Percentiles rank a stretch among this genome's conserved stretches.
These are phyloP conservation scores for Harpalus rubripes DNA, from an alignment of 2,888 invertebrate species.

Conservation along the genomic window DNA sequence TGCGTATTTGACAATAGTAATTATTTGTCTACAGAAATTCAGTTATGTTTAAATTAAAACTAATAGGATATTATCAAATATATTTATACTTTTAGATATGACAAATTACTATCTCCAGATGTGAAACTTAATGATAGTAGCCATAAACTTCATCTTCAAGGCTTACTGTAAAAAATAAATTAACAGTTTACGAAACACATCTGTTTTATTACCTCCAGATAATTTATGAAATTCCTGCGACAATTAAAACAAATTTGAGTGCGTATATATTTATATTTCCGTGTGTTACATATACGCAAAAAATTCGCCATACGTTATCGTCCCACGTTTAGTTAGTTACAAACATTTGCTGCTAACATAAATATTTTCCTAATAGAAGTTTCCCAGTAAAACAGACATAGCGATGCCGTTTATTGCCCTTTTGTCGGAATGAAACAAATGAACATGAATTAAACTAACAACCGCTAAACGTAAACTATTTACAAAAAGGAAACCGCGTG, in stretches of 20 bases:
- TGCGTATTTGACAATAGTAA: not conserved
- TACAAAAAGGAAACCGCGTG: constrained; percentile 20
- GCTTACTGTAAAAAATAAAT: not conserved
- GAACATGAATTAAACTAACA: constrained; percentile 22
- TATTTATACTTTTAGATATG: not conserved
- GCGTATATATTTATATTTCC: not conserved
- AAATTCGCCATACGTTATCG: not conserved
- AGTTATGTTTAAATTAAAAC: not conserved
- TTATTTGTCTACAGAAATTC: not conserved
- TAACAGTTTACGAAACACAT: not conserved
- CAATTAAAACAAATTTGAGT: constrained; percentile 1
- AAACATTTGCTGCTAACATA: constrained; percentile 28
- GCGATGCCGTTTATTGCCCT: constrained; percentile 25
- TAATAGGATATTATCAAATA: not conserved
- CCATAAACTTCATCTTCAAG: not conserved
- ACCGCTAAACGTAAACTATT: constrained; percentile 24
- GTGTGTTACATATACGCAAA: not conserved
- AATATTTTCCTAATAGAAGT: constrained; percentile 27
- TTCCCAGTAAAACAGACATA: constrained; percentile 7
- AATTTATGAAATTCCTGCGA: not conserved
- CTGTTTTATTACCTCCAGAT: not conserved
- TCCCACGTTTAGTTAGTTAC: constrained; percentile 1
- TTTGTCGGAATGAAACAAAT: constrained; percentile 25
- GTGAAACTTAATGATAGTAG: not conserved
- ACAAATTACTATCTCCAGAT: not conserved